Evolutionary conservation across 1,140 invertebrate species (phyloP), one percentile per base, ranked within the genome.

Genomic region (Harpegnathos saltator): DNA sequence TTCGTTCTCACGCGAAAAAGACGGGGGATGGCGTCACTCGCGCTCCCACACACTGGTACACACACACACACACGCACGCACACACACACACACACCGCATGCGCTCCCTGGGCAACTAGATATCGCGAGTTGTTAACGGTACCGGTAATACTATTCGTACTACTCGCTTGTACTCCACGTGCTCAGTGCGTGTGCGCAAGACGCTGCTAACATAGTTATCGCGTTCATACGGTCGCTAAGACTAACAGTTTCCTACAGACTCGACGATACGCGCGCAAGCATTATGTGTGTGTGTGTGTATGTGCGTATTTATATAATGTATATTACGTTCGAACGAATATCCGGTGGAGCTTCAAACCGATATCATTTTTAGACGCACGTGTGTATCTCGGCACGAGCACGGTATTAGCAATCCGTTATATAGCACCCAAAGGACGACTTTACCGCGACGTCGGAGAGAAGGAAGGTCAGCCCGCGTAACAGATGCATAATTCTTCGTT

Each of bases 1-100:
- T 68, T 82, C 29, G 84, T 74, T 87, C 85, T 78, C 85, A 87
- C 82, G 85, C 65, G 72, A 85, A 88, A 87, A 90, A 65, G 80
- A 68, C 63, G 72, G 85, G 74, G 24, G 71, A 85, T 82, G 83
- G 83, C 85, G 85, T 86, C 85, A 86, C 48, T 84, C 54, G 59
- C 63, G 61, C 54, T 77, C 44, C 48, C 22, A 69, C 19, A 58
- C 33, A 56, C 50, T 29, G 38, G 56, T 66, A 22, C 69, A 73
- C 56, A 69, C 65, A 84, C 84, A 71, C 29, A 12, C 3, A 14
- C 50, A n/a, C 29, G 24, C 24, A n/a, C n/a, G n/a, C n/a, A n/a
- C n/a, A 12, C 19, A 26, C 15, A 1, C 69, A 19, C 33, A n/a
- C 29, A 29, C 24, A n/a, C 3, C 56, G 12, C 59, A 26, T 61